Evolutionary conservation across 2,888 invertebrate species (phyloP).

Genomic region (Drosophila pseudotakahashii): DNA sequence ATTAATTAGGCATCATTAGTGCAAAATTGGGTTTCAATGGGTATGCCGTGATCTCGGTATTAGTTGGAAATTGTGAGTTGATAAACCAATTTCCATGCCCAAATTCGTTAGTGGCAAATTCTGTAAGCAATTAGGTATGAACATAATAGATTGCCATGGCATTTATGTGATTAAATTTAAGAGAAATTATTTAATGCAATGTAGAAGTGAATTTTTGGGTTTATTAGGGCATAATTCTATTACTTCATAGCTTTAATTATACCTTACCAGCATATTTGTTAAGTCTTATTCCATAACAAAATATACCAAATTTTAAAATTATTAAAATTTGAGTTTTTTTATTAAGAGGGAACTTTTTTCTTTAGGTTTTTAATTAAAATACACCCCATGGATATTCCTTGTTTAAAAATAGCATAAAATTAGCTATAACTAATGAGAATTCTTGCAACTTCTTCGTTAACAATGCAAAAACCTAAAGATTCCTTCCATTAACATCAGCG

Average conservation of each 20-base stretch:
- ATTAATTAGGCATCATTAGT: slow-evolving; percentile 53
- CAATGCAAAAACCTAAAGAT: slow-evolving; percentile 6
- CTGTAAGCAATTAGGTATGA: slow-evolving; percentile 13
- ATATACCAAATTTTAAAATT: too few relatives aligned
- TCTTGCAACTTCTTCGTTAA: not conserved
- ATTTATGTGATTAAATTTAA: slow-evolving; percentile 6
- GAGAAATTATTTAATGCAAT: too few relatives aligned
- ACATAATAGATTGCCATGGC: slow-evolving; percentile 3
- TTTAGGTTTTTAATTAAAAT: too few relatives aligned
- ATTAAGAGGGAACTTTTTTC: too few relatives aligned
- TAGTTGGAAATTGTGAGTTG: slow-evolving; percentile 26
- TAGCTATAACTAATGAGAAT: not conserved
- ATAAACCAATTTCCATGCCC: slow-evolving; percentile 35
- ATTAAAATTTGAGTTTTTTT: too few relatives aligned
- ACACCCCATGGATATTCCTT: not conserved
- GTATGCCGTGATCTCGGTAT: slow-evolving; percentile 23
- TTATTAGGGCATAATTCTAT: too few relatives aligned
- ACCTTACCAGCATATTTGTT: too few relatives aligned
- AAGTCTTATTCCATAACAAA: too few relatives aligned
- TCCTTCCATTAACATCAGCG: not conserved
- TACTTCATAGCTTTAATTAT: not conserved
- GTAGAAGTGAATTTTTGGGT: too few relatives aligned
- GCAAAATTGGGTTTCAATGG: slow-evolving; percentile 36
- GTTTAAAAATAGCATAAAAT: not conserved
- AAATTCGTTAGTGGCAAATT: slow-evolving; percentile 7